Evolutionary conservation across 2,888 invertebrate species (phyloP).

Genomic region (Cryptocephalus primarius): DNA sequence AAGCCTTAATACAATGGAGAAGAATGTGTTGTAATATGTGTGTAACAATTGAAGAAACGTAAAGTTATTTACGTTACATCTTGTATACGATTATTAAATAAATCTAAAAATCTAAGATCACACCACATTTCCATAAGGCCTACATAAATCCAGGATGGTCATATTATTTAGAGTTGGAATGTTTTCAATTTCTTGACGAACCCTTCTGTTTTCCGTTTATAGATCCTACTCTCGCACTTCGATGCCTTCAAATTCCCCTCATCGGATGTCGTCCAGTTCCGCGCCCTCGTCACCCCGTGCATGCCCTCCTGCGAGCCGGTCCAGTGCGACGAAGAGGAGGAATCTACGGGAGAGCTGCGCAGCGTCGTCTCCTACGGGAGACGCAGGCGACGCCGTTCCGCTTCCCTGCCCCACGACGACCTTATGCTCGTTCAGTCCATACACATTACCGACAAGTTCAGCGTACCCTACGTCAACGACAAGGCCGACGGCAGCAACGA

Average conservation of each 20-base stretch:
- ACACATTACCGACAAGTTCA: conserved; percentile 87
- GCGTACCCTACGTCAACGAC: conserved; percentile 48
- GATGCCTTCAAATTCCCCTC: conserved; percentile 96
- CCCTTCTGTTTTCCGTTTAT: conserved; percentile 24
- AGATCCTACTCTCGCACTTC: conserved; percentile 80
- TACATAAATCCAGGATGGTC: too few species aligned
- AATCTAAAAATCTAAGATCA: too few species aligned
- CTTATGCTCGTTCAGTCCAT: conserved; percentile 84
- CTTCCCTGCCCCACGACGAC: conserved; percentile 47
- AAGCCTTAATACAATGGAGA: too few species aligned
- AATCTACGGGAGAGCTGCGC: conserved; percentile 71
- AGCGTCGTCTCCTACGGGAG: conserved; percentile 76
- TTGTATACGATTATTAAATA: too few species aligned
- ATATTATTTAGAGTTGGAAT: too few species aligned
- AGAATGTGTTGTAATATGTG: too few species aligned
- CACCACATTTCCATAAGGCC: too few species aligned
- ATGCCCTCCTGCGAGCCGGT: conserved; percentile 90
- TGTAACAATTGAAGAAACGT: too few species aligned
- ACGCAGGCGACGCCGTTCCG: conserved; percentile 57
- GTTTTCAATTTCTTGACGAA: too few species aligned
- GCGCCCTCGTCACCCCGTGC: conserved; percentile 89
- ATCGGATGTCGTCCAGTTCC: conserved; percentile 89
- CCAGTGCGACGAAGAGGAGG: conserved; percentile 74
- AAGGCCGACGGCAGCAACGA: conserved; percentile 46
- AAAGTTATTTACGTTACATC: too few species aligned